phyloP scores from a whole-genome alignment of 2,888 invertebrate species.

The Torymus texanus region DNA sequence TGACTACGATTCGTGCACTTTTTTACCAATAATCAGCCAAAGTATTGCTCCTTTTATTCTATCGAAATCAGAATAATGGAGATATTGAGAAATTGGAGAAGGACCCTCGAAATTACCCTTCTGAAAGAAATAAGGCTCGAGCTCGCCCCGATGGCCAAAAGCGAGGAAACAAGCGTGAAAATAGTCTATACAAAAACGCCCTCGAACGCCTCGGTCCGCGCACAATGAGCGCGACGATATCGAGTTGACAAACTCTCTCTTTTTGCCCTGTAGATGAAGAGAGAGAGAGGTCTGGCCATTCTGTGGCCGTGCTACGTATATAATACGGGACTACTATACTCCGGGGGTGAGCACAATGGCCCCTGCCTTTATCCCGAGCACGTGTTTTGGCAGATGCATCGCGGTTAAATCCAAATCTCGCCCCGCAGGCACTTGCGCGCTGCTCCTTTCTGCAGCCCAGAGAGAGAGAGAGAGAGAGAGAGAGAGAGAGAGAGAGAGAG shows the following conservation, averaged over 20 bases:
- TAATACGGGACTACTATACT: background rate
- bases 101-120: background rate
- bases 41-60: too few relatives aligned
- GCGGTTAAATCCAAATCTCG: constrained; percentile 55
- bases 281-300: too few relatives aligned
- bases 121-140: too few relatives aligned
- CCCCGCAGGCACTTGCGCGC: constrained; percentile 25
- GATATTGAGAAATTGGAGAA: background rate
- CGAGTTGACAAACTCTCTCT: constrained; percentile 42
- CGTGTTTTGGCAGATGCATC: constrained; percentile 58
- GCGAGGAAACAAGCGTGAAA: constrained; percentile 18
- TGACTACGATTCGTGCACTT: too few relatives aligned
- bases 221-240: constrained; percentile 34
- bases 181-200: constrained; percentile 4
- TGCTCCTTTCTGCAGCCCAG: constrained; percentile 4
- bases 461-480: background rate
- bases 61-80: background rate
- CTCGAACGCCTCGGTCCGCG: constrained; percentile 8
- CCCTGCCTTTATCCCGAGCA: constrained; percentile 56
- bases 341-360: constrained; percentile 28
- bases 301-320: too few relatives aligned
- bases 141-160: background rate
- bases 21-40: too few relatives aligned
- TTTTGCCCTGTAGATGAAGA: background rate
- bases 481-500: background rate